Base-by-base conservation (phyloP, 1,140 invertebrate species). In the Drosophila subobscura region DNA sequence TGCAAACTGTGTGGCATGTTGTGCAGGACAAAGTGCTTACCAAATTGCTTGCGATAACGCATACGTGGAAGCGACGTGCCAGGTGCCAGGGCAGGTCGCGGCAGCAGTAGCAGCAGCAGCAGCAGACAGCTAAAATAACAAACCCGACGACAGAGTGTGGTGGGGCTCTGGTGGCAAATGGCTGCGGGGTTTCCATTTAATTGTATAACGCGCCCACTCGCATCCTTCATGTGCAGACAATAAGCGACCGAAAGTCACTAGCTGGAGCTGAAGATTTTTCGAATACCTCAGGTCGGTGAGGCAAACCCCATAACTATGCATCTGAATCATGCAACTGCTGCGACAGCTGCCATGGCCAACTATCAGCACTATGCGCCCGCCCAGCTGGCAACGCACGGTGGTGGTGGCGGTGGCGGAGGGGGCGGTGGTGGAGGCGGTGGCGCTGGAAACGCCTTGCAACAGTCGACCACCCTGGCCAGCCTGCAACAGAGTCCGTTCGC, bases 261-360 rank as follows among this genome's bases (percentile, higher is more conserved):
- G 51, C 44, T 37, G 27, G 68, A 67, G 54, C 55, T 49, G 64
- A 70, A 59, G 65, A 60, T 76, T 66, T 75, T 72, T 80, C 77
- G 81, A 85, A 85, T 90, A 90, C 79, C 84, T 89, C 81, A 73
- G 72, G 59, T 25, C n/a, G 33, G 33, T 37, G 33, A 37, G 58
- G 61, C 53, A 58, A 44, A 66, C 66, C 63, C 20, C 27, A 53
- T 33, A 14, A 64, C 50, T 60, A 91, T 91, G 89, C 89, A 91
- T 79, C 86, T 91, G 55, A 91, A 91, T 56, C 89, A 91, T 83
- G 89, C 89, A 55, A 91, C 89, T 50, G 88, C 88, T 22, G 88
- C 88, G 20, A 70, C 89, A 67, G 81, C 88, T 72, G 89, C 89
- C 56, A 90, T 90, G 88, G 83, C 89, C 46, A 91, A 89, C 51